Conservation (phyloP, 2,888 invertebrate species). For the Phengaris arion region DNA sequence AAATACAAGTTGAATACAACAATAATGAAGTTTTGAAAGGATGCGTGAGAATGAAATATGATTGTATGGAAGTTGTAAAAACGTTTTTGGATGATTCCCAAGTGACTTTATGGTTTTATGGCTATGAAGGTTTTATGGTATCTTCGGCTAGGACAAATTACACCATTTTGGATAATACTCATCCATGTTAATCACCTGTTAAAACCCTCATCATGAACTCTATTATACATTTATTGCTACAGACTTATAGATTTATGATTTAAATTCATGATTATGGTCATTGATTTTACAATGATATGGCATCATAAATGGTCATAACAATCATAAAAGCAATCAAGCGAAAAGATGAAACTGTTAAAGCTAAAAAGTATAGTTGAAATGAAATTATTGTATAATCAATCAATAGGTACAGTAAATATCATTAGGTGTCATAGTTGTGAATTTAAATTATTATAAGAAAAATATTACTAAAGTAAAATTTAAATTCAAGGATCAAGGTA, state of each 20-base stretch:
- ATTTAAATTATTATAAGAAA: not conserved
- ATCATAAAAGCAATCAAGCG: not conserved
- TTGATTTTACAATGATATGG: slow-evolving; percentile 6
- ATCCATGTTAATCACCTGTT: slow-evolving; percentile 58
- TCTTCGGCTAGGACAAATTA: slow-evolving; percentile 53
- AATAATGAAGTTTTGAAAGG: slow-evolving; percentile 42
- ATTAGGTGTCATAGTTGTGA: not conserved
- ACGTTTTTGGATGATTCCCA: slow-evolving; percentile 60
- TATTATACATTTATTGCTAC: slow-evolving; percentile 28
- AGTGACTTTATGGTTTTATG: slow-evolving; percentile 72
- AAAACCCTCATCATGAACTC: slow-evolving; percentile 43
- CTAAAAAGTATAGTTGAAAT: not conserved
- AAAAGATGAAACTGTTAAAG: not conserved
- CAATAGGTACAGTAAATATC: not conserved
- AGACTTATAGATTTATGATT: slow-evolving; percentile 29
- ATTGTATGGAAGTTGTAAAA: slow-evolving; percentile 71
- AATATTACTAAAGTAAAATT: too few relatives aligned
- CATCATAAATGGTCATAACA: not conserved
- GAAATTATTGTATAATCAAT: not conserved
- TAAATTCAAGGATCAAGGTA: too few relatives aligned
- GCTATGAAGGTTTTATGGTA: slow-evolving; percentile 56
- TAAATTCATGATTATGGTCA: slow-evolving; percentile 17
- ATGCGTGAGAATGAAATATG: slow-evolving; percentile 70
- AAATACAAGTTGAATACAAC: slow-evolving; percentile 61
- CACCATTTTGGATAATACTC: slow-evolving; percentile 52